Evolutionary conservation across 92 coral and sea anemone genomes (phyloP), one percentile per base, ranked within the genome.

Genomic region (Virgularia gustaviana): DNA sequence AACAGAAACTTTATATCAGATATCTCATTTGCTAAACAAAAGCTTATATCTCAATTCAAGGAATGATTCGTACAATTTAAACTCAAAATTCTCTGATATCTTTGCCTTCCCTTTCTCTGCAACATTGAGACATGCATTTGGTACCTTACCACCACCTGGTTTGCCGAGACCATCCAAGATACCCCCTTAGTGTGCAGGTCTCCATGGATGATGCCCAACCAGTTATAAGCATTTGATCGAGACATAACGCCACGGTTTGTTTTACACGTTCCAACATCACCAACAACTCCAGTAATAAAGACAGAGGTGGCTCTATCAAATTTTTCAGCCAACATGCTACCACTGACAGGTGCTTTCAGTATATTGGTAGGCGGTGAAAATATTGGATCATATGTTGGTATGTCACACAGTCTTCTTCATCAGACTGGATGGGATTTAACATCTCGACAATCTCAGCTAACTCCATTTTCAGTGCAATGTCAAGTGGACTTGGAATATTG

Each of bases 401-500:
- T 42, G 73, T 72, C 72, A 20, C 66, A 78, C 49, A 62, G 29
- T 62, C 74, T 56, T 73, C 76, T 34, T 52, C 70, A 28, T 81
- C 81, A 71, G 65, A 75, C 10, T 47, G 57, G 36, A 30, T 52
- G 31, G 77, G 82, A 41, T 67, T 67, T 11, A 77, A 68, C 7
- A 77, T 49, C 25, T 77, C 67, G 49, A 25, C 53, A 49, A 77
- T 63, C 53, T 72, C 84, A 18, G 63, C 49, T 13, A 76, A 56
- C n/a, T 76, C 75, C 86, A 76, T 57, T 51, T 82, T 79, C 51
- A 60, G 58, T 57, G 86, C 86, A 58, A 76, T 53, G 5, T 52
- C 54, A 75, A 55, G 81, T 28, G 86, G 81, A 52, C 81, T 74
- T 65, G 86, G 86, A 75, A 81, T 59, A 11, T 44, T 55, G 37